Base-by-base conservation (phyloP, 1,140 invertebrate genomes). In the Zaprionus inermis region DNA sequence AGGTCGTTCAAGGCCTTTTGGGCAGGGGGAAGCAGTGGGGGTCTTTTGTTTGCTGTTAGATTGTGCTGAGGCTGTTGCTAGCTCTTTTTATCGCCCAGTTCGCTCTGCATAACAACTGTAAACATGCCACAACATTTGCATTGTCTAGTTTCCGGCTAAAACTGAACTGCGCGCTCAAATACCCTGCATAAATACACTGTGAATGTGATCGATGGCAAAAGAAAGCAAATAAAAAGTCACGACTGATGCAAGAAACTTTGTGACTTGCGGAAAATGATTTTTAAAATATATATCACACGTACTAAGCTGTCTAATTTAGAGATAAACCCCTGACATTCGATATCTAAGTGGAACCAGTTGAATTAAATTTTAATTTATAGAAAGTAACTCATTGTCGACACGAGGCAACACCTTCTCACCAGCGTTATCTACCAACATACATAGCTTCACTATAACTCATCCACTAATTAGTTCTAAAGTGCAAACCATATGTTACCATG, bases 1-100 rank as follows among this genome's bases (percentile, higher is more conserved):
- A 75, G 72, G 72, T 74, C 72, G 65, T 63, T 74, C 66, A 74
- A 74, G 72, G 72, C 72, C 72, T 74, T 58, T 74, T 32, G 41
- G 38, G 24, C 24, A 28, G 24, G 24, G 24, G 5, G 24, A 28
- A 5, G 24, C 0, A 4, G 24, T 3, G 24, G 32, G 32, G 24
- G 38, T 51, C 64, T 55, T 69, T 68, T 73, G 64, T 74, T 70
- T 74, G 66, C 41, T 32, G 16, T 70, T 69, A 64, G 72, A 69
- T 69, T 63, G 65, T 74, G 41, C 36, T 28, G 34, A n/a, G 5
- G 46, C 30, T 28, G 20, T 66, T 57, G 46, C 34, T 54, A 63
- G 38, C 20, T 34, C 65, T 56, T 28, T 68, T 67, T 67, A 72
- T 71, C 51, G 68, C 60, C 54, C 56, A 24, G 63, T 28, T 16